Evolutionary conservation across 2,888 invertebrate genomes (phyloP), one percentile per base, ranked within the genome.

Genomic region (Chorisops tibialis): DNA sequence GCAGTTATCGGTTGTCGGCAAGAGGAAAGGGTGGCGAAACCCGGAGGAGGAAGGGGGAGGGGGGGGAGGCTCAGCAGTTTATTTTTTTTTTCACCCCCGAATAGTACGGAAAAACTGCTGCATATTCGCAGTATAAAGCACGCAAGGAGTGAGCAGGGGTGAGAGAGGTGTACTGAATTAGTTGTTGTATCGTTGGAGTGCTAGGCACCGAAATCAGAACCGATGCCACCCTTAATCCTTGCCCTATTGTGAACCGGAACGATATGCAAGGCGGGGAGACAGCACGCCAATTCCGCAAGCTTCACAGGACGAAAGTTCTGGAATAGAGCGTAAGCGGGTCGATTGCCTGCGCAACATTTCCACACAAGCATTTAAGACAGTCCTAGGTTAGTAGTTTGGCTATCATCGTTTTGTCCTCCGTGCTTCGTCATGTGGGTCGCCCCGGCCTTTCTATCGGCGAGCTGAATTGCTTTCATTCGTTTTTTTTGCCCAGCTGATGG

Each of bases 321-420:
- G n/a, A 37, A 35, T 56, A 56, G 9, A 14, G 47, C 16, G 38
- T 30, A 59, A 59, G 18, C 54, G 39, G 60, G 60, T 52, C 63
- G 61, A 63, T 58, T 61, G 61, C 63, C 35, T 59, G 61, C 49
- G 61, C 58, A 61, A 63, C 58, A 56, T 48, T 56, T 45, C 56
- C 43, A 45, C 56, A 43, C 43, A 30, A 30, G 4, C 12, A 18
- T 43, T 24, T 45, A 12, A 56, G 43, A 43, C 12, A 7, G 18
- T 52, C 30, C 30, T 30, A 1, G 30, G 30, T 37, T 38, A 19
- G 52, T 19, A 52, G 14, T 43, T n/a, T 52, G 18, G 47, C 19
- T 22, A 45, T 43, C 54, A 16, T 30, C 52, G 18, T 22, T 14
- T 24, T 12, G 4, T 24, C 19, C 30, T 39, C 18, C 37, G n/a